Percentiles rank a stretch among this genome's conserved stretches.
phyloP scores from a whole-genome alignment of 2,797 vertebrate genomes.

The Crotalus adamanteus region DNA sequence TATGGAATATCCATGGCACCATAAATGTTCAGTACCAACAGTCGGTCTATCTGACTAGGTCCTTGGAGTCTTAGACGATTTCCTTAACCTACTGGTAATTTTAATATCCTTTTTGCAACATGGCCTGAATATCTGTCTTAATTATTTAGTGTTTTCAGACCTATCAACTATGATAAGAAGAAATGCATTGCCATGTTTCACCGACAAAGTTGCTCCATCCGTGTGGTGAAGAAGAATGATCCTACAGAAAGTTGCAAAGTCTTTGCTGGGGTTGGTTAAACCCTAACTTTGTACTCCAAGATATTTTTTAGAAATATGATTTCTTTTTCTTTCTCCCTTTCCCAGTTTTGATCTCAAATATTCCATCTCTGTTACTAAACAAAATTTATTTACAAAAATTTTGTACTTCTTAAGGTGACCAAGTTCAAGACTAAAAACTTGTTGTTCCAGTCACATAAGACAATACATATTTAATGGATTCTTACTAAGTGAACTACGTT shows the following conservation, averaged over 20 bases:
- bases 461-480: not conserved
- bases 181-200: slow-evolving; percentile 15
- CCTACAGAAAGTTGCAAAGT: not conserved
- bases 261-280: not conserved
- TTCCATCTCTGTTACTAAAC: not conserved
- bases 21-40: not conserved
- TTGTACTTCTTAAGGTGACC: not conserved
- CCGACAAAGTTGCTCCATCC: slow-evolving; percentile 6
- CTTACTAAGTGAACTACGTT: not conserved
- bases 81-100: not conserved
- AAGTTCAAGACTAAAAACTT: not conserved
- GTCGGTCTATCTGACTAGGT: not conserved
- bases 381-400: not conserved
- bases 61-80: not conserved
- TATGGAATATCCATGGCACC: not conserved
- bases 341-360: not conserved
- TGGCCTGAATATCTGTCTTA: not conserved
- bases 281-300: not conserved
- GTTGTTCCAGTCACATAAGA: not conserved
- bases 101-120: not conserved
- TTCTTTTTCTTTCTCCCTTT: not conserved
- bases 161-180: slow-evolving; percentile 10
- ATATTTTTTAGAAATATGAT: not conserved
- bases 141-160: slow-evolving; percentile 1
- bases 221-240: slow-evolving; percentile 3